phyloP scores from a whole-genome alignment of 1,140 invertebrate genomes.

The Cydia strobilella region DNA sequence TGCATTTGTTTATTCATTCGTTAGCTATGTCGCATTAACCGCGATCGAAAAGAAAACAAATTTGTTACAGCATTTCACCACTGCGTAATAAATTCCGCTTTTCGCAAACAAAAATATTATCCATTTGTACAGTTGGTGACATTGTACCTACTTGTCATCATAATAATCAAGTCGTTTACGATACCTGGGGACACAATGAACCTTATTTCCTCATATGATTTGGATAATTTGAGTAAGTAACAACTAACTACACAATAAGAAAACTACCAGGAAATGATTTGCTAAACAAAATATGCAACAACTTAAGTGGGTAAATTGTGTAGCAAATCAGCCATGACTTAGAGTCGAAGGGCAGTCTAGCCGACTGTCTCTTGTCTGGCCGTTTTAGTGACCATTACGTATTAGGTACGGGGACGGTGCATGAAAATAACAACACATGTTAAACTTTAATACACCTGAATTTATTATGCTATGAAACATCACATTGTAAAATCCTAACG shows the following conservation, averaged over 20 bases:
- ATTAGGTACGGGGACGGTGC: neutral
- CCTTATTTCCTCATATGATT: conserved; percentile 55
- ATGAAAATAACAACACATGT: neutral
- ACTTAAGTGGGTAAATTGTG: neutral
- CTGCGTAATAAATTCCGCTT: conserved; percentile 19
- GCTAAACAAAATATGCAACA: neutral
- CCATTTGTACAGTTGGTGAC: neutral
- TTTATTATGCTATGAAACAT: neutral
- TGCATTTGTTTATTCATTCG: neutral
- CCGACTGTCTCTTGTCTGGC: neutral
- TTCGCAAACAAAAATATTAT: conserved; percentile 24
- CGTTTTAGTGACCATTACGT: neutral
- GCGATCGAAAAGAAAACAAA: neutral
- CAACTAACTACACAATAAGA: conserved; percentile 42
- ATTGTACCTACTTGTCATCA: neutral
- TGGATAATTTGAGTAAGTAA: conserved; percentile 49
- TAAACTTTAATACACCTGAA: conserved; percentile 5
- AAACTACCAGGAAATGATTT: conserved; percentile 39
- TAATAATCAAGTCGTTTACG: conserved; percentile 46
- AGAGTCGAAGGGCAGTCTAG: neutral
- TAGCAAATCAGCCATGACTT: conserved; percentile 3
- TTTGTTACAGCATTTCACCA: neutral
- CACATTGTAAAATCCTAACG: neutral
- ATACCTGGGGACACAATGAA: conserved; percentile 56
- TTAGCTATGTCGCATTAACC: neutral